These are phyloP conservation scores for Panopea generosa DNA, from an alignment of 2,888 invertebrate species.

Conservation along the genomic window DNA sequence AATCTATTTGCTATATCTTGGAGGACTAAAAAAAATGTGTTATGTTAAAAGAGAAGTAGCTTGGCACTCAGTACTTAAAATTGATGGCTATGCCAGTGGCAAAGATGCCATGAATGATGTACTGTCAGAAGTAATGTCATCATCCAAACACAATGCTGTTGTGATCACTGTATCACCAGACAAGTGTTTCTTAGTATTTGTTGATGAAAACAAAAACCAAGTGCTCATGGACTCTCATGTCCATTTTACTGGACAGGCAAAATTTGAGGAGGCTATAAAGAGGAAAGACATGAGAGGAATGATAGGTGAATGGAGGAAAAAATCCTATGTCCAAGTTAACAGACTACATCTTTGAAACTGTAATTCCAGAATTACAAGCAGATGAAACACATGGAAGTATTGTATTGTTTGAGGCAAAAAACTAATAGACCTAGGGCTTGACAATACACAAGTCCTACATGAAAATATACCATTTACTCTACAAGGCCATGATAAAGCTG, in stretches of 20 bases:
- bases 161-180: slow-evolving; percentile 11
- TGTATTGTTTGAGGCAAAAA: no score
- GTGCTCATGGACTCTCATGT: slow-evolving; percentile 12
- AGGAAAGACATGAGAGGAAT: not conserved
- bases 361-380: no score
- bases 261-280: slow-evolving; percentile 5
- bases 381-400: no score
- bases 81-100: not conserved
- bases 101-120: not conserved
- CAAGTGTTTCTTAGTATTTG: slow-evolving; percentile 9
- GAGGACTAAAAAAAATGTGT: no score
- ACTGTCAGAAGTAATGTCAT: not conserved
- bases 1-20: not conserved
- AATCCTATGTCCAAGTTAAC: no score
- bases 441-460: no score
- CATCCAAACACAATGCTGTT: slow-evolving; percentile 2
- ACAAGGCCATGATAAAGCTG: no score
- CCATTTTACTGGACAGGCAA: not conserved
- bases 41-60: no score
- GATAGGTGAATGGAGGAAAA: no score
- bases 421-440: no score
- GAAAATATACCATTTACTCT: no score
- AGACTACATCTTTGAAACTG: no score
- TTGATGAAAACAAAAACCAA: slow-evolving; percentile 6
- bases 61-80: slow-evolving; percentile 7